Percentiles rank a stretch among this genome's conserved stretches.
Conservation (phyloP, 2,888 invertebrate genomes). For the Epistrophe grossulariae region DNA sequence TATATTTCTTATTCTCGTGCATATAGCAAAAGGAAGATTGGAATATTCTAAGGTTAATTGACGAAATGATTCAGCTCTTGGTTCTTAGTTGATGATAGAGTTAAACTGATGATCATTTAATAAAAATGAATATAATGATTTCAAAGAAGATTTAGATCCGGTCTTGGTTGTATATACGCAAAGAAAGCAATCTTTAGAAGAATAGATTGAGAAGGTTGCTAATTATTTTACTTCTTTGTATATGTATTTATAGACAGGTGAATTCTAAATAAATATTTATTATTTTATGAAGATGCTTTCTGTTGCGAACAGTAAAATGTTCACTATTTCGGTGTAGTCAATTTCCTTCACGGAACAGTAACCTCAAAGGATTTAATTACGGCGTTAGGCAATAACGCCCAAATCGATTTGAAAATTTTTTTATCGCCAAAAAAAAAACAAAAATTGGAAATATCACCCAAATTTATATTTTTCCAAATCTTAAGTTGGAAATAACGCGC, state of each 20-base stretch:
- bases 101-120: slow-evolving; percentile 67
- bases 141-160: slow-evolving; percentile 45
- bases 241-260: background rate
- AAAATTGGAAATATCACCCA: too few relatives aligned
- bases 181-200: background rate
- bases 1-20: slow-evolving; percentile 72
- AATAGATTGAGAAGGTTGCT: slow-evolving; percentile 20
- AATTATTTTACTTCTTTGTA: slow-evolving; percentile 14
- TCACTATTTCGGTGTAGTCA: too few relatives aligned
- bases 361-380: too few relatives aligned
- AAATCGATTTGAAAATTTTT: too few relatives aligned
- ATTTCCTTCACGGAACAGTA: too few relatives aligned
- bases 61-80: slow-evolving; percentile 60
- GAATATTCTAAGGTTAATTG: slow-evolving; percentile 40
- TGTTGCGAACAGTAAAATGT: too few relatives aligned
- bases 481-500: too few relatives aligned
- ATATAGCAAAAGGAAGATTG: slow-evolving; percentile 59
- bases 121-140: slow-evolving; percentile 44
- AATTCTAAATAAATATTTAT: background rate
- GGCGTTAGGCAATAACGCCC: too few relatives aligned
- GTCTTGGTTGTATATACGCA: slow-evolving; percentile 1
- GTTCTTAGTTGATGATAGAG: slow-evolving; percentile 18
- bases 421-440: too few relatives aligned
- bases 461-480: too few relatives aligned
- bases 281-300: background rate